These are phyloP conservation scores for Chlamydotis undulata DNA, from an alignment of 2,113 vertebrate species.

Conservation along the genomic window DNA sequence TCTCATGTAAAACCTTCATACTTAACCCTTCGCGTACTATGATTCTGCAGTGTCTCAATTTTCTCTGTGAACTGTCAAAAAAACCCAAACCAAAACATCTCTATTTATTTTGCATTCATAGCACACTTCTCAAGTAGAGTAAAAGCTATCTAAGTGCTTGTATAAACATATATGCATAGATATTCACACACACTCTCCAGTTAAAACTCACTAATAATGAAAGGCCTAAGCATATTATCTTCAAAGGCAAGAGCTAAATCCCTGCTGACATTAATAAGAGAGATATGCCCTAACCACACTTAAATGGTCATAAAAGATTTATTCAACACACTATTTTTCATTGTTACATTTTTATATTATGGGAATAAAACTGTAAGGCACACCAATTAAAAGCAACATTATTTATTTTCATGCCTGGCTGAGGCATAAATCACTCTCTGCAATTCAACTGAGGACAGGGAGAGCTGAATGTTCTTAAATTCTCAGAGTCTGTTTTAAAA, in stretches of 20 bases:
- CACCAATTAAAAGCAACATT: slow-evolving; percentile 44
- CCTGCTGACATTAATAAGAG: neutral
- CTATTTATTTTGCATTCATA: neutral
- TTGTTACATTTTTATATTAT: slow-evolving; percentile 14
- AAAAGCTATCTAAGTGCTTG: neutral
- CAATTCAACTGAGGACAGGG: slow-evolving; percentile 56
- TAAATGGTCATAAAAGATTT: neutral
- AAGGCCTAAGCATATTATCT: neutral
- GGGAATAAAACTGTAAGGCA: slow-evolving; percentile 41
- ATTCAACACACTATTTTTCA: slow-evolving; percentile 16
- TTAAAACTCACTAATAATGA: neutral
- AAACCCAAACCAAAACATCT: neutral
- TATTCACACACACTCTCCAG: neutral
- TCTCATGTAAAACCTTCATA: neutral
- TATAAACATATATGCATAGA: neutral
- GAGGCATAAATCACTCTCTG: slow-evolving; percentile 61
- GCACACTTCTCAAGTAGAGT: neutral
- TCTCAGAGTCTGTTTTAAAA: slow-evolving; percentile 67
- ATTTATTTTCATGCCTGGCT: slow-evolving; percentile 52
- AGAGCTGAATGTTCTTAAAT: slow-evolving; percentile 71
- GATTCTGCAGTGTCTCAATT: neutral
- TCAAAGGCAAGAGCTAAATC: neutral
- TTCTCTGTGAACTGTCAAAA: neutral
- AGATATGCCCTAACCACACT: neutral
- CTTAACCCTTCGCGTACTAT: neutral